Conservation (phyloP, 1,140 invertebrate genomes). For the Temnothorax curvispinosus region DNA sequence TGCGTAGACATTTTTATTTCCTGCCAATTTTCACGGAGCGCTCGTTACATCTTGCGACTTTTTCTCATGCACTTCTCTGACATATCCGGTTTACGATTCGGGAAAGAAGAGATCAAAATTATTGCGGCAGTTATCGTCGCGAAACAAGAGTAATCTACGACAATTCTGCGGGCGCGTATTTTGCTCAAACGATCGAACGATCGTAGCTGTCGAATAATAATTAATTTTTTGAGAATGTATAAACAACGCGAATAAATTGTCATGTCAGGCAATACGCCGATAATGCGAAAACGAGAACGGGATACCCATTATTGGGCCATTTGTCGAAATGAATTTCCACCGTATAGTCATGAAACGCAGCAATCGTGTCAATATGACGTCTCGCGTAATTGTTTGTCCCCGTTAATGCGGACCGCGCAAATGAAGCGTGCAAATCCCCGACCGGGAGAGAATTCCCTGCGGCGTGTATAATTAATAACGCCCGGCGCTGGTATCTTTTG, state of each 20-base stretch:
- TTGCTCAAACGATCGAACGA: background rate
- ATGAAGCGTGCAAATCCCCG: constrained; percentile 8
- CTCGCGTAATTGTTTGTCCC: constrained; percentile 33
- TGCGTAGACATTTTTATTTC: constrained; percentile 17
- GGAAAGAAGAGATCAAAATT: background rate
- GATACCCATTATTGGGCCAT: constrained; percentile 5
- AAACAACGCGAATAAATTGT: constrained; percentile 32
- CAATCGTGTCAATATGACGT: constrained; percentile 32
- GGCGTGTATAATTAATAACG: constrained; percentile 61
- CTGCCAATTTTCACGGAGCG: constrained; percentile 12
- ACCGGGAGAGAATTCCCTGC: background rate
- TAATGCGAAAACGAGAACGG: background rate
- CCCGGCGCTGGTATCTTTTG: constrained; percentile 33
- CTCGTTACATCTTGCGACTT: background rate
- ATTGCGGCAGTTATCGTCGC: background rate
- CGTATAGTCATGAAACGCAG: background rate
- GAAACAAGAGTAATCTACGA: constrained; percentile 17
- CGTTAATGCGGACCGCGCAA: constrained; percentile 32
- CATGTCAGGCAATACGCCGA: background rate
- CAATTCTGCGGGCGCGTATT: background rate
- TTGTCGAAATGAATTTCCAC: constrained; percentile 42
- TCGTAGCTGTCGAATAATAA: background rate
- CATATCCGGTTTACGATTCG: constrained; percentile 1
- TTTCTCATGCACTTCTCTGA: constrained; percentile 8
- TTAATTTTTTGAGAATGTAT: background rate